These are phyloP conservation scores for Ptyas mucosa DNA, from an alignment of 2,113 vertebrate species.

Conservation along the genomic window DNA sequence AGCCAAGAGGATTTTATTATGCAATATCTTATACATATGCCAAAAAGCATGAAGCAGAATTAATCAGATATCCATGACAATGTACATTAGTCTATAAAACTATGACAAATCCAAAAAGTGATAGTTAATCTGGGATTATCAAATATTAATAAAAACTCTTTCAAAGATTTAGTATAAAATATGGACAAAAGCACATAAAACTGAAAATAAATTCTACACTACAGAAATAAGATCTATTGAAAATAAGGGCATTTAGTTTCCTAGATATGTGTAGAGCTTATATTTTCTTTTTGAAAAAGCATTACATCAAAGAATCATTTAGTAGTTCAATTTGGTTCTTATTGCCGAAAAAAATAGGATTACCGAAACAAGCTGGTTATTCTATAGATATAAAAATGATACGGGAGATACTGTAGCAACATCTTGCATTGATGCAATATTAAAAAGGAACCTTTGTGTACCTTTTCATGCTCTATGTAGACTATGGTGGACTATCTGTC, in stretches of 20 bases:
- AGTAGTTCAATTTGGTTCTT: background rate
- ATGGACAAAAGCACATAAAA: background rate
- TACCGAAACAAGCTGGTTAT: background rate
- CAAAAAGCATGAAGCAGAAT: background rate
- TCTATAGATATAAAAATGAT: background rate
- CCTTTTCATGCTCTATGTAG: conserved; percentile 19
- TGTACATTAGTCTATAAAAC: background rate
- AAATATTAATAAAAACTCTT: background rate
- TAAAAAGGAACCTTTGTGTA: conserved; percentile 9
- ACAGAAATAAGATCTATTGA: background rate
- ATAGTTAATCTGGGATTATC: background rate
- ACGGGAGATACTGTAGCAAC: background rate
- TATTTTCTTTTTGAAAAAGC: background rate
- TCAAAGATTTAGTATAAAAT: background rate
- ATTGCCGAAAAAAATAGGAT: background rate
- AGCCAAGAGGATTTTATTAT: background rate
- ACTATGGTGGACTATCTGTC: conserved; percentile 35
- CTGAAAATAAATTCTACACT: background rate
- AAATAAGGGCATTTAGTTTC: background rate
- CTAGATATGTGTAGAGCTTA: background rate
- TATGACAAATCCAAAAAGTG: background rate
- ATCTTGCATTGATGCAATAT: background rate
- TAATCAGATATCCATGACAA: background rate
- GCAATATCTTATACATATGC: background rate
- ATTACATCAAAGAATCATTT: background rate